These are phyloP conservation scores for Chromis chromis DNA, from an alignment of 2,797 vertebrate species.

Conservation along the genomic window DNA sequence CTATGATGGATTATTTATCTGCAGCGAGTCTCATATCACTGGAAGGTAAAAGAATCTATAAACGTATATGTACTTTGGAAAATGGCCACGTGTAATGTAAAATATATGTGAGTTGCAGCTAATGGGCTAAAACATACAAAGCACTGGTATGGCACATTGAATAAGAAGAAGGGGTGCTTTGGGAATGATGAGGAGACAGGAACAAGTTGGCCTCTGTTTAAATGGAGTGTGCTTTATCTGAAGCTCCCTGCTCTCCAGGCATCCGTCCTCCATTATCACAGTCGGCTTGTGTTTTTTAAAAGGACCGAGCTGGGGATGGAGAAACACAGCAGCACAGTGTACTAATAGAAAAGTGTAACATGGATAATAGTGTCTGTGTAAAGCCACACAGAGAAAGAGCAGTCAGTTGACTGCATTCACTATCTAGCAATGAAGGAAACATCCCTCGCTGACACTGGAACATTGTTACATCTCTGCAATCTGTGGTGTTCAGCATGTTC, in stretches of 20 bases:
- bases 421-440: neutral
- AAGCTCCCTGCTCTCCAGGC: slow-evolving; percentile 18
- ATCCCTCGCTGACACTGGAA: neutral
- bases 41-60: slow-evolving; percentile 1
- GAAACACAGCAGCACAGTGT: slow-evolving; percentile 2
- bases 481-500: neutral
- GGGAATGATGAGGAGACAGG: neutral
- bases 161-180: neutral
- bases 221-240: slow-evolving; percentile 17
- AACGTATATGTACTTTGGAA: slow-evolving; percentile 2
- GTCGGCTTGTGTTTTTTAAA: slow-evolving; percentile 20
- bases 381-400: neutral
- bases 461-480: neutral
- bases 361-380: slow-evolving; percentile 27
- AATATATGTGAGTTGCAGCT: slow-evolving; percentile 13
- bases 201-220: neutral
- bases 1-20: too few species aligned
- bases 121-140: slow-evolving; percentile 20
- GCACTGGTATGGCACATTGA: slow-evolving; percentile 14
- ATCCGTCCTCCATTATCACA: slow-evolving; percentile 37
- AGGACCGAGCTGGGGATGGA: neutral
- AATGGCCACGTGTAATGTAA: slow-evolving; percentile 1
- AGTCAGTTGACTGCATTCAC: neutral
- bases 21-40: neutral
- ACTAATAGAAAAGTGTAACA: slow-evolving; percentile 17